These are phyloP conservation scores for Spea hammondii DNA, from an alignment of 2,797 vertebrate genomes.

Conservation along the genomic window DNA sequence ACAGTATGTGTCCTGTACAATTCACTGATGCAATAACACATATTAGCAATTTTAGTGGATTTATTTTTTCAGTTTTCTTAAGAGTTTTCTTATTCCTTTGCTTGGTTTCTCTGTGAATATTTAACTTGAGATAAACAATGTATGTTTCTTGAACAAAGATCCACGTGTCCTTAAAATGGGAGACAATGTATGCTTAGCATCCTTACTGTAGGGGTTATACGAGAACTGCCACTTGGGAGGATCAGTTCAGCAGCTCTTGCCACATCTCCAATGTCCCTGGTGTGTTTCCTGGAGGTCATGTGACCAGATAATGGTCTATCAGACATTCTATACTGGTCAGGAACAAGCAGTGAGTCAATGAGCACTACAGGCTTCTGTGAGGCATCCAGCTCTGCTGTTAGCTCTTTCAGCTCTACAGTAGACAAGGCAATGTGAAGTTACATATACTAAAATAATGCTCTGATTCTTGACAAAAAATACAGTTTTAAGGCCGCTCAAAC, in stretches of 20 bases:
- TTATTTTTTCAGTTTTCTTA: too few species aligned
- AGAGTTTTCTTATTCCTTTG: too few species aligned
- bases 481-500: neutral
- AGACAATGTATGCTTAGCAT: neutral
- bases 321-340: constrained; percentile 78
- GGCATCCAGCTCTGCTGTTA: constrained; percentile 51
- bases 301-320: constrained; percentile 70
- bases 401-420: constrained; percentile 69
- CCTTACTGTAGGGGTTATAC: constrained; percentile 70
- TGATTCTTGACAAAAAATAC: neutral
- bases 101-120: too few species aligned
- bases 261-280: constrained; percentile 84
- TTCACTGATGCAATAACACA: too few species aligned
- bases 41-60: too few species aligned
- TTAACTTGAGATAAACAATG: too few species aligned
- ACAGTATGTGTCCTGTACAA: too few species aligned
- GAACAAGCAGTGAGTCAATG: constrained; percentile 85
- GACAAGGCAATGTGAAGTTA: constrained; percentile 8
- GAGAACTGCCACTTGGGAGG: constrained; percentile 84
- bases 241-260: constrained; percentile 84
- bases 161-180: neutral
- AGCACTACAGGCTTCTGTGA: constrained; percentile 75
- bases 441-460: neutral
- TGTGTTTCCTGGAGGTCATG: constrained; percentile 70
- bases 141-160: too few species aligned